These are phyloP conservation scores for Phaedon cochleariae DNA, from an alignment of 2,888 invertebrate species.

Conservation along the genomic window DNA sequence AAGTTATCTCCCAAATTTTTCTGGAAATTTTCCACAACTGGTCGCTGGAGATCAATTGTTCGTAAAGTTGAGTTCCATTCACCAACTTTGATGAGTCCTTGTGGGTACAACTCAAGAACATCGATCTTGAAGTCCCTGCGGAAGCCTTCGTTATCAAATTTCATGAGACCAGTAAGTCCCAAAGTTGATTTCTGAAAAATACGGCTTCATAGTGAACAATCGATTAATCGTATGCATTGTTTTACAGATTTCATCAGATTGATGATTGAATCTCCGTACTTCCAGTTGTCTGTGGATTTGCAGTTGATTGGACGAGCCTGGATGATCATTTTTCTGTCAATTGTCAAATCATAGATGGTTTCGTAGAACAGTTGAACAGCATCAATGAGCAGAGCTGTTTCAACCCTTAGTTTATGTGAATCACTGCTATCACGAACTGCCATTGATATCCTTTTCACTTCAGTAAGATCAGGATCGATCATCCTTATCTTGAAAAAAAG, in stretches of 20 bases:
- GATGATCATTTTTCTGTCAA: slow-evolving; percentile 34
- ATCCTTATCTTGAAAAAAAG: slow-evolving; percentile 63
- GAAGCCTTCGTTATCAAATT: slow-evolving; percentile 81
- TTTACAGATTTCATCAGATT: slow-evolving; percentile 84
- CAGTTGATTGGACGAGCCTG: slow-evolving; percentile 61
- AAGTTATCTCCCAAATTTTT: slow-evolving; percentile 66
- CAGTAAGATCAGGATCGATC: slow-evolving; percentile 68
- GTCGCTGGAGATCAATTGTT: slow-evolving; percentile 30
- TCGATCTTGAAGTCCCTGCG: slow-evolving; percentile 76
- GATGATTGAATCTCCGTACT: slow-evolving; percentile 81
- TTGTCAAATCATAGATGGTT: slow-evolving; percentile 73
- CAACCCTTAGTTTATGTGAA: slow-evolving; percentile 65
- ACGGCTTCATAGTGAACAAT: neutral
- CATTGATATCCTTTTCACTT: slow-evolving; percentile 52
- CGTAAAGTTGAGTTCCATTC: slow-evolving; percentile 69
- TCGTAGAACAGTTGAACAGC: slow-evolving; percentile 83
- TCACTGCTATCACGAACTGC: slow-evolving; percentile 30
- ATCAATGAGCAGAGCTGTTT: slow-evolving; percentile 85
- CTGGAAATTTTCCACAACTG: slow-evolving; percentile 6
- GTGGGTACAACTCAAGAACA: slow-evolving; percentile 70
- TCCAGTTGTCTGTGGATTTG: slow-evolving; percentile 73
- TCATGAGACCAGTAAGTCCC: slow-evolving; percentile 80
- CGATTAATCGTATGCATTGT: neutral
- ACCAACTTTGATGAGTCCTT: slow-evolving; percentile 74
- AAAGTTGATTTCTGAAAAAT: slow-evolving; percentile 68